Evolutionary conservation across 2,888 invertebrate species (phyloP).

Genomic region (Amphipoea lucens): DNA sequence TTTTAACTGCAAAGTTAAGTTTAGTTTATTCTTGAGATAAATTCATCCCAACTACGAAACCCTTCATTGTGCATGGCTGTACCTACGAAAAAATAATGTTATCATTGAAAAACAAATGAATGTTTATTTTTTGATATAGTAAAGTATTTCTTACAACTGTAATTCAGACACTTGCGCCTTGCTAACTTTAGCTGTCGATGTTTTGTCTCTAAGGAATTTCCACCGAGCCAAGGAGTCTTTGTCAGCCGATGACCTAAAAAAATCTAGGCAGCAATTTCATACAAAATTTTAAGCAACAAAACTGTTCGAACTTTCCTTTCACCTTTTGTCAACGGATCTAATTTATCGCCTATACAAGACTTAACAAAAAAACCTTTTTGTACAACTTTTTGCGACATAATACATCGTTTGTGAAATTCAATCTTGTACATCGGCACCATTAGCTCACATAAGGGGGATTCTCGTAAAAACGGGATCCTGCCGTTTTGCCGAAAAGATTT

Average conservation of each 20-base stretch:
- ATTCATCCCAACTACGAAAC: neutral
- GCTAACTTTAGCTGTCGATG: neutral
- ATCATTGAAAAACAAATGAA: neutral
- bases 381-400: conserved; percentile 20
- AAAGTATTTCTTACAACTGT: neutral
- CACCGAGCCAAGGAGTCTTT: neutral
- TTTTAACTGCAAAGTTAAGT: too few species aligned
- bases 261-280: neutral
- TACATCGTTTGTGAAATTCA: conserved; percentile 50
- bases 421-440: conserved; percentile 44
- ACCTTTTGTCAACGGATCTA: conserved; percentile 41
- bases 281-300: conserved; percentile 11
- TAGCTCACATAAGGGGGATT: conserved; percentile 18
- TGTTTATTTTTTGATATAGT: neutral
- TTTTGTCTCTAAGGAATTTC: neutral
- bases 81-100: neutral
- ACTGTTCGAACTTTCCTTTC: conserved; percentile 19
- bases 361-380: conserved; percentile 36
- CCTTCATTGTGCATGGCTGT: neutral
- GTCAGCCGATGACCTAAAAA: neutral
- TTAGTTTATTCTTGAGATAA: neutral
- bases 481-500: too few species aligned
- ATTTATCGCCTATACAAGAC: conserved; percentile 35
- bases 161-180: too few species aligned
- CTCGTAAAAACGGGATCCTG: conserved; percentile 25